Evolutionary conservation across 2,888 invertebrate genomes (phyloP), one percentile per base, ranked within the genome.

Genomic region (Saturnia pavonia): DNA sequence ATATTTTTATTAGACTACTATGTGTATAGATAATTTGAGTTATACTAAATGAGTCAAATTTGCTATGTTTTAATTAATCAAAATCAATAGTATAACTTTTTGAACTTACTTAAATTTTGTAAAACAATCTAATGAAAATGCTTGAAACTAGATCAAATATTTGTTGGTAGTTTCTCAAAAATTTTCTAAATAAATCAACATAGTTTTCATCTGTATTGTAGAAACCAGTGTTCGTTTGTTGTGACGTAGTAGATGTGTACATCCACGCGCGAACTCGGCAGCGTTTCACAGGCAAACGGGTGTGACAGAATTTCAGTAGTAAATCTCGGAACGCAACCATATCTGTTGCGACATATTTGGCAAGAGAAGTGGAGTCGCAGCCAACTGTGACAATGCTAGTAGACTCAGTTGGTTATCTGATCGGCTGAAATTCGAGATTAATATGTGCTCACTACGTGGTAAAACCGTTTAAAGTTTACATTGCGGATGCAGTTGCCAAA

Each of bases 291-390:
- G 74, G 80, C 79, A 80, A 81, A 73, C 77, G 76, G 78, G 78
- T 85, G 85, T 86, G 87, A 86, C 87, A 88, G 85, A 81, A 84
- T 87, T 86, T 84, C 82, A 85, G 87, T 81, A 86, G 87, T 89
- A 88, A 89, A 89, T 89, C 86, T 85, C 76, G 70, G 74, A 80
- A 77, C 74, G 78, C 77, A 76, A 45, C 54, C 71, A 73, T 91
- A 90, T 90, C 89, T 87, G 86, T 86, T 82, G 86, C 87, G 91
- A 91, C 91, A 90, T 90, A 92, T 92, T 93, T 93, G 92, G 93
- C 92, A 91, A 91, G 84, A 81, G 82, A 77, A 78, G 78, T 76
- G 84, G 82, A 83, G 86, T 80, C 76, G 76, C 80, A 87, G 89
- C 91, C 90, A 92, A 92, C 90, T 91, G 92, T 91, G 89, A 91